These are phyloP conservation scores for Cladorhizidae sp. DNA, from an alignment of 37 sponge, comb jelly and placozoan species.

Conservation along the genomic window DNA sequence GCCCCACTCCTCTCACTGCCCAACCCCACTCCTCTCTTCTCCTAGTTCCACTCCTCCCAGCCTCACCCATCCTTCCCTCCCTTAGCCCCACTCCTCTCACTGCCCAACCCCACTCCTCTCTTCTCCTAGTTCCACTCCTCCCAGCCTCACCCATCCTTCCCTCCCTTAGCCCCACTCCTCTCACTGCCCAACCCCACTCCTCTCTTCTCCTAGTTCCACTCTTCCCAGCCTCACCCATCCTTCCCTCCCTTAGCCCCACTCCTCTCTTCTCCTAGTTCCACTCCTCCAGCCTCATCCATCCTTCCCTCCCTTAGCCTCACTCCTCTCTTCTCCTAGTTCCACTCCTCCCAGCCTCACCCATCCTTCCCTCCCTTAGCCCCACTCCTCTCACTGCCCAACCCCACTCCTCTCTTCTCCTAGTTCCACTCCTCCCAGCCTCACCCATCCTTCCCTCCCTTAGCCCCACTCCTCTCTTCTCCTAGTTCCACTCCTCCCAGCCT, in stretches of 20 bases:
- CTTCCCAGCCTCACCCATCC: background rate
- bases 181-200: too few species aligned
- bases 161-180: too few species aligned
- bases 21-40: too few species aligned
- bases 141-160: too few species aligned
- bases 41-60: too few species aligned
- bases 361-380: background rate
- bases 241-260: background rate
- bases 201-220: background rate
- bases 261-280: too few species aligned
- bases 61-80: too few species aligned
- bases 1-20: constrained; percentile 5
- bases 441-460: background rate
- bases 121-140: background rate
- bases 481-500: background rate
- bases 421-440: background rate
- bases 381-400: background rate
- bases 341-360: background rate
- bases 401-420: background rate
- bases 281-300: background rate
- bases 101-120: too few species aligned
- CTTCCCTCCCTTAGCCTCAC: background rate
- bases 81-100: too few species aligned
- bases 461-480: background rate
- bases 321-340: background rate